Base-by-base conservation (phyloP, 2,797 vertebrate species). In the Ctenopoma kingsleyae region DNA sequence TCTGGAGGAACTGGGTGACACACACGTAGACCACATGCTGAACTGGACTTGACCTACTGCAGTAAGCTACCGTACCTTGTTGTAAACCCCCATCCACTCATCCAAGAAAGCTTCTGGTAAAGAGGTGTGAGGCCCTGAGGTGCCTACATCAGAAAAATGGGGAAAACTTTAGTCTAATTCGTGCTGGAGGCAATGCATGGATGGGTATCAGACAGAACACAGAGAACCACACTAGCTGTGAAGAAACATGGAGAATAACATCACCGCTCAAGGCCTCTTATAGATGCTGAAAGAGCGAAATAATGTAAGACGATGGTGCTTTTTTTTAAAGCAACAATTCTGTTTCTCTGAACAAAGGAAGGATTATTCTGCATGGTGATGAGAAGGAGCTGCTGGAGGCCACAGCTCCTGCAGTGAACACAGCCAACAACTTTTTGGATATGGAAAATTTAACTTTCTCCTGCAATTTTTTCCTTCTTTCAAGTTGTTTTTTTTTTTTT, bases 391-490 rank as follows among this genome's bases (percentile, higher is more conserved):
- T 75, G 85, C 86, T 88, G 83, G 82, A 83, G 76, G 84, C 76
- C 71, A 19, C 10, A 1, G 54, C 73, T 85, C 88, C 87, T 60
- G 74, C 61, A 67, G 84, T 5, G 65, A 78, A 80, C 61, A 55
- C 4, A 67, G 61, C 65, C 76, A 72, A 69, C 76, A 80, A 82
- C 79, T 82, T 86, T 82, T 52, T 44, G 30, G 32, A 83, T 68
- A 86, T 71, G 77, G 71, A 70, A 81, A 81, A 83, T 86, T 69
- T 74, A 78, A 90, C 79, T 80, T 85, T 80, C 51, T 68, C 50
- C 40, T 75, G 43, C 32, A 46, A 48, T 20, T 81, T 82, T 81
- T 53, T 69, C 23, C 41, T 48, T 82, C 63, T 46, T 87, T 76
- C 43, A 59, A 74, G 57, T 74, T 23, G 32, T 50, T 67, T 53